phyloP scores from a whole-genome alignment of 1,140 invertebrate species.

The Aradophagus sp. region DNA sequence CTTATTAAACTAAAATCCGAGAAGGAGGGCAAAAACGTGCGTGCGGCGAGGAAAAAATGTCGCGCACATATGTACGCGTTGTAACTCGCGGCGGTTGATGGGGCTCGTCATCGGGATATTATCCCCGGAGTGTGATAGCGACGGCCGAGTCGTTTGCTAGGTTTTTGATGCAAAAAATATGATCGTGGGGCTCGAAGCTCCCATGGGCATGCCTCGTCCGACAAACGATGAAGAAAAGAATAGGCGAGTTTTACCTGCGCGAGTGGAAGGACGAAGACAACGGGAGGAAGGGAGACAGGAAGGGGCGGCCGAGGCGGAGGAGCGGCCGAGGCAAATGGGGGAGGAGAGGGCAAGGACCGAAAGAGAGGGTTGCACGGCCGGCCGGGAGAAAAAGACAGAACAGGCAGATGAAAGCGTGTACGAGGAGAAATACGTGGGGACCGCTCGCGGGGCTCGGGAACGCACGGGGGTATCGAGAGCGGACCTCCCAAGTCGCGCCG shows the following conservation, averaged over 20 bases:
- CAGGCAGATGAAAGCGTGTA: constrained; percentile 67
- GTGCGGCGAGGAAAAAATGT: constrained; percentile 19
- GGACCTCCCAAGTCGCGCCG: constrained; percentile 75
- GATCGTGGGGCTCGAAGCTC: constrained; percentile 63
- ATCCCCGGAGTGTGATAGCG: constrained; percentile 48
- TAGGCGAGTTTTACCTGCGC: constrained; percentile 62
- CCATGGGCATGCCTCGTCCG: constrained; percentile 61
- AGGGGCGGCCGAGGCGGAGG: constrained; percentile 14
- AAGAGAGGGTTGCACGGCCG: constrained; percentile 59
- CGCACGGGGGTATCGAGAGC: constrained; percentile 71
- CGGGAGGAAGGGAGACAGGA: constrained; percentile 48
- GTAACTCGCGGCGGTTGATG: constrained; percentile 37
- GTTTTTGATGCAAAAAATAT: constrained; percentile 68
- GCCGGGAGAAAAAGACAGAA: constrained; percentile 42
- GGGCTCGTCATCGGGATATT: constrained; percentile 53
- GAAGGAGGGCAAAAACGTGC: constrained; percentile 34
- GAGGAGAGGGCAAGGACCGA: constrained; percentile 58
- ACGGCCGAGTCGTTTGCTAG: constrained; percentile 59
- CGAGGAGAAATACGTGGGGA: constrained; percentile 68
- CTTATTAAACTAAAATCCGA: constrained; percentile 52
- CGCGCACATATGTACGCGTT: constrained; percentile 24
- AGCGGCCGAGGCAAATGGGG: constrained; percentile 18
- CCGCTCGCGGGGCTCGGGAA: constrained; percentile 53
- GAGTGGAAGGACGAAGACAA: constrained; percentile 48
- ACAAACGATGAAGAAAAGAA: constrained; percentile 62